Evolutionary conservation across 2,888 invertebrate genomes (phyloP).

Genomic region (Leistus spinibarbis): DNA sequence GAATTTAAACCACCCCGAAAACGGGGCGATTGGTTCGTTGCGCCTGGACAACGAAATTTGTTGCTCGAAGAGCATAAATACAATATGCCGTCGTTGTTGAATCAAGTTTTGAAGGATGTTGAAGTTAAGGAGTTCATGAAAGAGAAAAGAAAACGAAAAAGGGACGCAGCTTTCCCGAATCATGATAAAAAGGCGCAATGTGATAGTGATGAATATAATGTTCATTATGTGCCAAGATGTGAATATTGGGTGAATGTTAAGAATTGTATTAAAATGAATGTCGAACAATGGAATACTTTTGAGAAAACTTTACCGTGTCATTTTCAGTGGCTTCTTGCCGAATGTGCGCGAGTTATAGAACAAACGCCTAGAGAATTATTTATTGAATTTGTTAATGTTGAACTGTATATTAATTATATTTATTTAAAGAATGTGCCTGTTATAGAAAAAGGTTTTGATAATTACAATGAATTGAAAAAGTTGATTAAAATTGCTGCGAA

Average conservation of each 20-base stretch:
- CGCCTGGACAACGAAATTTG: slow-evolving; percentile 1
- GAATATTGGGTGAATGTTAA: slow-evolving; percentile 50
- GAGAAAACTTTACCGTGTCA: slow-evolving; percentile 46
- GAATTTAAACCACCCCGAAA: background rate
- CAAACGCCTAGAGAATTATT: slow-evolving; percentile 48
- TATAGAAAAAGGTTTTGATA: slow-evolving; percentile 11
- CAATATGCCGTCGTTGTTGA: slow-evolving; percentile 1
- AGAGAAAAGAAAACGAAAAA: background rate
- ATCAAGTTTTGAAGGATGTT: slow-evolving; percentile 6
- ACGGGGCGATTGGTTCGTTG: slow-evolving; percentile 10
- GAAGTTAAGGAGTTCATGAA: background rate
- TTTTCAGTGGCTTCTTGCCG: slow-evolving; percentile 49
- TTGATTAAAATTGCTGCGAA: slow-evolving; percentile 39
- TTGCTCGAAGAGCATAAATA: background rate
- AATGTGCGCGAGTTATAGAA: slow-evolving; percentile 51
- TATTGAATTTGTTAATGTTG: slow-evolving; percentile 45
- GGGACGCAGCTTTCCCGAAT: background rate
- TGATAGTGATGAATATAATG: background rate
- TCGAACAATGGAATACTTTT: slow-evolving; percentile 44
- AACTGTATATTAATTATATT: slow-evolving; percentile 40
- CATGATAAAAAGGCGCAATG: background rate
- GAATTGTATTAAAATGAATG: slow-evolving; percentile 43
- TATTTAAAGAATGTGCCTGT: slow-evolving; percentile 31
- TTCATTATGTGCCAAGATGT: slow-evolving; percentile 50
- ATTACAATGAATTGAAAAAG: slow-evolving; percentile 37